These are phyloP conservation scores for Gallinago solitaria DNA, from an alignment of 2,797 vertebrate genomes.

Conservation along the genomic window DNA sequence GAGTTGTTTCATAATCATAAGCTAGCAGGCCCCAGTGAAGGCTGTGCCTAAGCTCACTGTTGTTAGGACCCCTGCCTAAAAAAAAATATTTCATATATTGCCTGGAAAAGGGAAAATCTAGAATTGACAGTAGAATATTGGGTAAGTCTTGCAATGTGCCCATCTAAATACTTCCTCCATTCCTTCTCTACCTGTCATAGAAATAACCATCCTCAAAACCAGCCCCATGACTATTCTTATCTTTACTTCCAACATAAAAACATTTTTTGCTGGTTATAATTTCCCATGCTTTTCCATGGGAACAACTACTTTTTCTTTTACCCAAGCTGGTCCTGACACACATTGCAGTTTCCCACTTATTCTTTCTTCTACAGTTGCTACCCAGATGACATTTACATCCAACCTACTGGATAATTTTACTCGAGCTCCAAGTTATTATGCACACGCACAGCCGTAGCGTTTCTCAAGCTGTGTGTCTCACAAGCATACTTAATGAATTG, in stretches of 20 bases:
- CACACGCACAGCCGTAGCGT: not conserved
- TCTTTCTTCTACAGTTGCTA: not conserved
- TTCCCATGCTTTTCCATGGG: not conserved
- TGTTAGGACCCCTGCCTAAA: not conserved
- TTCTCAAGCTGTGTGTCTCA: constrained; percentile 40
- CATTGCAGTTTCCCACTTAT: not conserved
- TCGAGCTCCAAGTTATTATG: not conserved
- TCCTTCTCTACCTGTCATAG: not conserved
- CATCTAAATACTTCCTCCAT: not conserved
- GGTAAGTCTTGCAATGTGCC: not conserved
- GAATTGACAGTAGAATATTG: not conserved
- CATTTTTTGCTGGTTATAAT: not conserved
- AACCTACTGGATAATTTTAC: constrained; percentile 24
- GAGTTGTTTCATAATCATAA: not conserved
- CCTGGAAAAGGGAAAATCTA: not conserved
- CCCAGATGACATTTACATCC: constrained; percentile 34
- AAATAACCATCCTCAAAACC: not conserved
- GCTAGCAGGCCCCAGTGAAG: not conserved
- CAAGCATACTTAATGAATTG: constrained; percentile 33
- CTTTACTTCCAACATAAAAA: not conserved
- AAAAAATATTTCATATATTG: not conserved
- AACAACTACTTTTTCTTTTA: not conserved
- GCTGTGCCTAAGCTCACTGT: not conserved
- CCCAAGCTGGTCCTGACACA: constrained; percentile 2
- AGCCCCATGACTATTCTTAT: not conserved